Base-by-base conservation (phyloP, 2,113 vertebrate species). In the Pandion haliaetus region DNA sequence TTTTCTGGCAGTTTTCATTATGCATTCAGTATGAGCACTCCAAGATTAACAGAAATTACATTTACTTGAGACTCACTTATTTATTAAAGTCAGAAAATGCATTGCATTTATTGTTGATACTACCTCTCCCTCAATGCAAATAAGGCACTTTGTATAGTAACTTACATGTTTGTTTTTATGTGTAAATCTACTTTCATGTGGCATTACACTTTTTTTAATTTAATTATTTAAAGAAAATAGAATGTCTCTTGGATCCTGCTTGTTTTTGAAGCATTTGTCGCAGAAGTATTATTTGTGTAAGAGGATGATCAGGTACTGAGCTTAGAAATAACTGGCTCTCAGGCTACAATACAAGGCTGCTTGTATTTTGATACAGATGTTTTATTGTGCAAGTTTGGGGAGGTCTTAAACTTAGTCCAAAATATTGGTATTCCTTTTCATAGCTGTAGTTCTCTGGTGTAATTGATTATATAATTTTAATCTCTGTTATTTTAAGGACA, bases 121-220 rank as follows among this genome's bases (percentile, higher is more conserved):
- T 97, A 97, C 95, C 97, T 97, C 95, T 97, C 85, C 81, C 31
- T 92, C 21, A 5, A 15, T 86, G 92, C 66, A 89, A 38, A 63
- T 76, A 88, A 92, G 71, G 79, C 77, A 93, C 89, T 95, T 96
- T 95, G 72, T 86, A 44, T n/a, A 84, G 40, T 93, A 86, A 95
- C 40, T 95, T 95, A 70, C 14, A 12, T 65, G 38, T 88, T 61
- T 36, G 57, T 69, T 42, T 81, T 72, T 62, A 18, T 4, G 3
- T 85, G 40, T 70, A 85, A 77, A 54, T 79, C 36, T 82, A n/a
- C 61, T 80, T 81, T 47, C 34, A 19, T 66, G 47, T 77, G 86
- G 69, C 78, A 72, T 81, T 96, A 86, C 40, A 72, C 32, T 73
- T 62, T 78, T 52, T 81, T 36, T 18, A 61, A 47, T 14, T 26